Evolutionary conservation across 2,797 vertebrate species (phyloP).

Genomic region (Antrozous pallidus): DNA sequence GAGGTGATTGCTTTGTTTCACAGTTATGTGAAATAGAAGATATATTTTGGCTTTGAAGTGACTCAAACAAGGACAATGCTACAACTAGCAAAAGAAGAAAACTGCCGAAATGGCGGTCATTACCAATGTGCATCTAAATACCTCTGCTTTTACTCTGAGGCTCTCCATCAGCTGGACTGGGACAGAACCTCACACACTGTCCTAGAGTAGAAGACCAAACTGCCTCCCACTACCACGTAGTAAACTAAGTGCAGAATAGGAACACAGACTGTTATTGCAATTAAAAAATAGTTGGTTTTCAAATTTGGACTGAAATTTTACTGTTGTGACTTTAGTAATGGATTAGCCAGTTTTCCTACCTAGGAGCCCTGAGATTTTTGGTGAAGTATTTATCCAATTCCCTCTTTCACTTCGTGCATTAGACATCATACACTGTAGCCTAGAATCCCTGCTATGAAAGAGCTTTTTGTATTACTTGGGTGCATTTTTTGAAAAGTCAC

Average conservation of each 20-base stretch:
- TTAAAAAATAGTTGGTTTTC: background rate
- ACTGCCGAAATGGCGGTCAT: background rate
- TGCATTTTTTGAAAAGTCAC: background rate
- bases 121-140: background rate
- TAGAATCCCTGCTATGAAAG: background rate
- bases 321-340: background rate
- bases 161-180: background rate
- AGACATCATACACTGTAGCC: background rate
- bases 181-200: background rate
- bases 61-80: background rate
- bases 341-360: background rate
- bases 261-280: background rate
- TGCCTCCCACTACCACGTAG: background rate
- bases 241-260: background rate
- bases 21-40: background rate
- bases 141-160: background rate
- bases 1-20: conserved; percentile 36
- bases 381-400: background rate
- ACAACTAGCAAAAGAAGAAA: conserved; percentile 6
- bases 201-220: conserved; percentile 18
- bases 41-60: background rate
- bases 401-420: background rate
- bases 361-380: background rate
- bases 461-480: background rate
- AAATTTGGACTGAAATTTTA: background rate